These are phyloP conservation scores for Lophura nycthemera DNA, from an alignment of 2,113 vertebrate species.

Conservation along the genomic window DNA sequence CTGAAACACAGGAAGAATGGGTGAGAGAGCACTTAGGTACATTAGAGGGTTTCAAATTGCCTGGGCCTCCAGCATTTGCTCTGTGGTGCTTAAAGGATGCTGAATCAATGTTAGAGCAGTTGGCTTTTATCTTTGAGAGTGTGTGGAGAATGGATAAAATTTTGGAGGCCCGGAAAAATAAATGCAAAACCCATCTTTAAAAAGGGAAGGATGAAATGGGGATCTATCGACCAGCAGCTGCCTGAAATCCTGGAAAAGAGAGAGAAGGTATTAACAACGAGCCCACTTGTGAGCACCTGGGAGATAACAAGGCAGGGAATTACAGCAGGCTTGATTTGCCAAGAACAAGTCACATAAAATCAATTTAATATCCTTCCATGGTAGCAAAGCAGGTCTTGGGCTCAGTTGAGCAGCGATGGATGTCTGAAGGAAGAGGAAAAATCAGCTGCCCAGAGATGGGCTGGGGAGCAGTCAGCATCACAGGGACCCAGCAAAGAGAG, in stretches of 20 bases:
- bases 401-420: slow-evolving; percentile 8
- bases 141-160: not conserved
- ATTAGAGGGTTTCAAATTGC: slow-evolving; percentile 10
- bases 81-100: not conserved
- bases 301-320: slow-evolving; percentile 44
- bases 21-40: not conserved
- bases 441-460: not conserved
- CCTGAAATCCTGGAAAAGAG: slow-evolving; percentile 4
- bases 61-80: not conserved
- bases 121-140: slow-evolving; percentile 3
- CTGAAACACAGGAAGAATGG: not conserved
- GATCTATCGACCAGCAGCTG: not conserved
- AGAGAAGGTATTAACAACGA: not conserved
- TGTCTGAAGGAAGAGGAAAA: not conserved
- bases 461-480: not conserved
- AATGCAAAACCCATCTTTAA: not conserved
- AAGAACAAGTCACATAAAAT: slow-evolving; percentile 40
- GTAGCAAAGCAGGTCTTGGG: not conserved
- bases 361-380: slow-evolving; percentile 28
- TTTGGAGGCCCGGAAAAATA: not conserved
- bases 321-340: slow-evolving; percentile 58
- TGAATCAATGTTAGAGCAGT: not conserved
- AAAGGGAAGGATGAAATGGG: not conserved
- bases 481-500: not conserved
- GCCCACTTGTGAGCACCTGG: slow-evolving; percentile 21